Conservation (phyloP, 2,113 vertebrate species). For the Corvus moneduloides region DNA sequence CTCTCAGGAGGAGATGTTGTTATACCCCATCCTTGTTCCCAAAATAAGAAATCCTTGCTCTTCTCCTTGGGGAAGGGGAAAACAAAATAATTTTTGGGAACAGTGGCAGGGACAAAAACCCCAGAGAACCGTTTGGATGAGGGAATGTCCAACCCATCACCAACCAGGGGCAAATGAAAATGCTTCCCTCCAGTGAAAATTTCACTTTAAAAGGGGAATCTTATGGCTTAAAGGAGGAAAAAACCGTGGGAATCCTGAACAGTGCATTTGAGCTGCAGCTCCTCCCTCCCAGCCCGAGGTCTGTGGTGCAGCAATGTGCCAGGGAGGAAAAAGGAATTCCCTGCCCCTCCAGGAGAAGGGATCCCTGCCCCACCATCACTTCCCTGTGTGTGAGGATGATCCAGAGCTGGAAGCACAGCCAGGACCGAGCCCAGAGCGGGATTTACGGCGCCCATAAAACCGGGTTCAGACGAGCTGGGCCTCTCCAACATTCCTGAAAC, state of each 20-base stretch:
- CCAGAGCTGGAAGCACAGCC: not conserved
- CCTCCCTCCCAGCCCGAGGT: not conserved
- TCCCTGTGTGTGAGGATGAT: not conserved
- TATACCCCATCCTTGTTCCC: not conserved
- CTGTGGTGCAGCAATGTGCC: not conserved
- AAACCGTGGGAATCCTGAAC: not conserved
- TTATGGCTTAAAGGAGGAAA: not conserved
- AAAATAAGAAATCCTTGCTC: not conserved
- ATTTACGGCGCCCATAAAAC: accelerated
- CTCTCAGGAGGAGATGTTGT: not conserved
- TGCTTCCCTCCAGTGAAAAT: not conserved
- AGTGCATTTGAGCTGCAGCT: constrained; percentile 5
- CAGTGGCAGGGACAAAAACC: not conserved
- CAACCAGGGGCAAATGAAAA: not conserved
- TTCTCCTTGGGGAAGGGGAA: not conserved
- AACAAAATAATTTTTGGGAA: not conserved
- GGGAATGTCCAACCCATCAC: not conserved
- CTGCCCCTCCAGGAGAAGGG: not conserved
- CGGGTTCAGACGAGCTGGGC: not conserved
- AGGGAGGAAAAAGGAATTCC: not conserved
- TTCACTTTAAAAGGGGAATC: not conserved
- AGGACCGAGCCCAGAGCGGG: not conserved
- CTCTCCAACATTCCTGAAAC: not conserved
- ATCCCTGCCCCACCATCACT: not conserved
- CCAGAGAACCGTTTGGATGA: not conserved